Percentiles rank a stretch among this genome's conserved stretches.
Conservation (phyloP, 2,888 invertebrate species). For the Brachyopa scutellaris region DNA sequence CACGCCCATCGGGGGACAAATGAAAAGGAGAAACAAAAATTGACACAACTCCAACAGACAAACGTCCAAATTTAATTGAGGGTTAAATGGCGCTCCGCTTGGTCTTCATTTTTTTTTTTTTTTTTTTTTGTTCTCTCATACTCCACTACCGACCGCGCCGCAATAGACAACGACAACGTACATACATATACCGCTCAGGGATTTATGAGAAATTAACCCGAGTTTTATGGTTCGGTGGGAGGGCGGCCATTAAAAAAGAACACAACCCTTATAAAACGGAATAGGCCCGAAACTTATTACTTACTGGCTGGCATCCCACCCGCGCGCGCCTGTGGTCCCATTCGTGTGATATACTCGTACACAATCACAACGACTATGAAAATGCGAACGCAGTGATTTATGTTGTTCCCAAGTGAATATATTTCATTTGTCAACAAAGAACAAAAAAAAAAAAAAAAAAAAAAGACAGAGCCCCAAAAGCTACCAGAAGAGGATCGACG, state of each 20-base stretch:
- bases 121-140: slow-evolving; percentile 5
- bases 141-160: background rate
- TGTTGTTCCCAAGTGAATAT: slow-evolving; percentile 68
- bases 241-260: slow-evolving; percentile 52
- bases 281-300: slow-evolving; percentile 58
- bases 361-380: slow-evolving; percentile 54
- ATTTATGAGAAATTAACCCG: slow-evolving; percentile 70
- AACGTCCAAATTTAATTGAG: slow-evolving; percentile 59
- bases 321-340: background rate
- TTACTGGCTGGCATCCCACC: slow-evolving; percentile 1
- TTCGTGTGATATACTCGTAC: background rate
- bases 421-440: slow-evolving; percentile 66
- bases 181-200: slow-evolving; percentile 8
- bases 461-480: slow-evolving; percentile 36
- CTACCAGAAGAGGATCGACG: too few relatives aligned
- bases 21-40: background rate
- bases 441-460: background rate
- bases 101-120: slow-evolving; percentile 7
- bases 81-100: slow-evolving; percentile 39
- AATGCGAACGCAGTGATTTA: slow-evolving; percentile 59
- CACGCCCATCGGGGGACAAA: slow-evolving; percentile 18
- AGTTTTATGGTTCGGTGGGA: slow-evolving; percentile 55
- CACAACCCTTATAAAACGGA: slow-evolving; percentile 41
- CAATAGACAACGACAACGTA: background rate
- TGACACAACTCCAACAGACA: slow-evolving; percentile 30